Base-by-base conservation (phyloP, 1,140 invertebrate genomes). In the Drosophila ficusphila region DNA sequence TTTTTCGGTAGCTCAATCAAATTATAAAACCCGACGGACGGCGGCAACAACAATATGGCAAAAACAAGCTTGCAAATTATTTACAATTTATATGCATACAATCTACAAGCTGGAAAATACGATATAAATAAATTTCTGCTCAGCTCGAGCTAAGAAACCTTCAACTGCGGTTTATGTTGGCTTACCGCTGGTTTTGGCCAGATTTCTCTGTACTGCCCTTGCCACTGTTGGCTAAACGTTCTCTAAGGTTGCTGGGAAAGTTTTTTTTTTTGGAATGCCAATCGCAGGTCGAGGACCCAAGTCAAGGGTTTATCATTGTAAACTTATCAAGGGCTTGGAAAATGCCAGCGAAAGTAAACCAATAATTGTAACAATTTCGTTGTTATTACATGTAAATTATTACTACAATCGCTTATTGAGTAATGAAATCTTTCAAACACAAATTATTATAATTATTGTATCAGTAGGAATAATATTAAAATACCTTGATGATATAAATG, bases 1-100 rank as follows among this genome's bases (percentile, higher is more conserved):
- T 67, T 67, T 67, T 67, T 67, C 60, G 62, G 62, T 67, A 67
- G 62, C 62, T 67, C 62, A 67, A 67, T 67, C 60, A 67, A 67
- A 67, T 67, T 67, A 67, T 67, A 67, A 67, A 64, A 48, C 18
- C 27, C 18, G 41, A 23, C 39, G 14, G 36, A 31, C 58, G 16
- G 18, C 39, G 19, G 36, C 48, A 27, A 8, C 23, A 33, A 7
- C 16, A 23, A 14, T 4, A 33, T 19, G 48, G 18, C 33, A 14
- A 18, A 18, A 25, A 65, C 44, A 23, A 49, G 60, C 60, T 52
- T 33, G 62, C 44, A 67, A 67, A 67, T 67, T 51, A 67, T 52
- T 67, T 67, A 67, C 62, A 67, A 67, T 67, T 67, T 67, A 67
- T 67, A 67, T 67, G 44, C 62, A 67, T 23, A 39, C 58, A 60